These are phyloP conservation scores for Chymomyza fuscimana DNA, from an alignment of 2,888 invertebrate genomes.

Conservation along the genomic window DNA sequence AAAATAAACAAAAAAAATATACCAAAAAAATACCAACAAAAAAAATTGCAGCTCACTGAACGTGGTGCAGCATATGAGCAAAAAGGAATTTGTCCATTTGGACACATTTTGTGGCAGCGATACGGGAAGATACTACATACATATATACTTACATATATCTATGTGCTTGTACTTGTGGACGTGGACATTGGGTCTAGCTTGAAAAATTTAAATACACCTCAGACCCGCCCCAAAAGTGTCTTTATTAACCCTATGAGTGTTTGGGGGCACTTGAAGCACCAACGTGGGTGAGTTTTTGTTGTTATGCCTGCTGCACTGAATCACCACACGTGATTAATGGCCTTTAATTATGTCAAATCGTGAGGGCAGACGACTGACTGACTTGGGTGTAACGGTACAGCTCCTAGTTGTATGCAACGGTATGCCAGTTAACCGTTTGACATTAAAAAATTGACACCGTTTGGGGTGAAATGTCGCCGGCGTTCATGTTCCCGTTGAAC, in stretches of 20 bases:
- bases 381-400: conserved; percentile 21
- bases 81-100: conserved; percentile 64
- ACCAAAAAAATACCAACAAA: conserved; percentile 26
- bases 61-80: conserved; percentile 38
- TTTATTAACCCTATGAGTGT: conserved; percentile 63
- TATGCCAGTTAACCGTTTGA: conserved; percentile 68
- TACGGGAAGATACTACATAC: conserved; percentile 21
- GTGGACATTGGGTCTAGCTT: conserved; percentile 18
- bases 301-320: conserved; percentile 61
- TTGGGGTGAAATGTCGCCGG: conserved; percentile 76
- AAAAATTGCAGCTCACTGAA: conserved; percentile 14
- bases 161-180: too few species aligned
- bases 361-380: conserved; percentile 39
- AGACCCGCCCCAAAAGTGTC: conserved; percentile 54
- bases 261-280: background rate
- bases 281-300: conserved; percentile 5
- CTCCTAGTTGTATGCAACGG: conserved; percentile 46
- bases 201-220: conserved; percentile 27
- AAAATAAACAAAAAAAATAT: conserved; percentile 23
- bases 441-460: conserved; percentile 78
- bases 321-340: conserved; percentile 80
- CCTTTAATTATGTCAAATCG: conserved; percentile 79
- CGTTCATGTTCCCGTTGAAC: conserved; percentile 49
- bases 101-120: conserved; percentile 51
- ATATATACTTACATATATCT: background rate